Conservation (phyloP, 2,797 vertebrate genomes). For the Enteromius anoplus region DNA sequence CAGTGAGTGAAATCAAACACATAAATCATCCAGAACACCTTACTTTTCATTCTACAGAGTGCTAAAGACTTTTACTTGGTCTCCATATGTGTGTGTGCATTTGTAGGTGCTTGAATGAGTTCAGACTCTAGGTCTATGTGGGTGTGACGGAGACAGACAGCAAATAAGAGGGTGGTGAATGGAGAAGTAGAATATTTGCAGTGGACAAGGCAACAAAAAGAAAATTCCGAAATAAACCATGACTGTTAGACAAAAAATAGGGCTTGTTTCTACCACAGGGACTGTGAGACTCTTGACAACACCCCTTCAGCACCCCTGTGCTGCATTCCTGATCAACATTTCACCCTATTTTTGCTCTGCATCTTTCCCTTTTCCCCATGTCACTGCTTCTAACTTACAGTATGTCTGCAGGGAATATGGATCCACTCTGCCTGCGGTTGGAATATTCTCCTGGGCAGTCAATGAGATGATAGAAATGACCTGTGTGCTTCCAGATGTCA, state of each 20-base stretch:
- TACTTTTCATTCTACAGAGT: slow-evolving; percentile 30
- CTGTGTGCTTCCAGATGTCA: slow-evolving; percentile 31
- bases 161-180: slow-evolving; percentile 3
- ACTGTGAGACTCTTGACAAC: not conserved
- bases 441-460: slow-evolving; percentile 23
- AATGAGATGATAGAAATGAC: slow-evolving; percentile 34
- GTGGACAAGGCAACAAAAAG: not conserved
- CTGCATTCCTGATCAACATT: slow-evolving; percentile 12
- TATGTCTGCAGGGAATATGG: slow-evolving; percentile 31
- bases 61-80: slow-evolving; percentile 1
- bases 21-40: slow-evolving; percentile 17
- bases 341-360: slow-evolving; percentile 23
- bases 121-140: slow-evolving; percentile 27
- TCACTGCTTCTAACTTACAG: slow-evolving; percentile 29
- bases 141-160: not conserved
- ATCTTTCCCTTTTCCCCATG: not conserved
- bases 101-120: slow-evolving; percentile 21
- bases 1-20: not conserved
- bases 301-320: not conserved
- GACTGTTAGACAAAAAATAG: slow-evolving; percentile 11
- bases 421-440: slow-evolving; percentile 2
- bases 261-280: not conserved
- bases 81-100: not conserved
- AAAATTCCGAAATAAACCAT: not conserved
- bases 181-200: slow-evolving; percentile 13